These are phyloP conservation scores for Festucalex cinctus DNA, from an alignment of 2,113 vertebrate genomes.

Conservation along the genomic window DNA sequence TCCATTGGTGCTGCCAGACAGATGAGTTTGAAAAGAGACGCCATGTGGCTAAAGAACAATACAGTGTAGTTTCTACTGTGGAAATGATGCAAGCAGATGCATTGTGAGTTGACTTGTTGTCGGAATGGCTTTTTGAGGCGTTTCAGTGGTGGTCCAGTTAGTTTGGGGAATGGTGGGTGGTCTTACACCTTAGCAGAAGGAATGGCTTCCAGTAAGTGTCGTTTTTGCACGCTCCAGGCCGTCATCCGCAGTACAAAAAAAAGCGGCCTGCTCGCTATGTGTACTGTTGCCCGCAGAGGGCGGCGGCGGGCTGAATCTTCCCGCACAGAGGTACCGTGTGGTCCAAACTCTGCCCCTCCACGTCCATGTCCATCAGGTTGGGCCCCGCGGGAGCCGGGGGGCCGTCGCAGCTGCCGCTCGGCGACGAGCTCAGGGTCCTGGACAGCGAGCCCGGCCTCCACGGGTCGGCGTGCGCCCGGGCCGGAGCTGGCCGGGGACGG, in stretches of 20 bases:
- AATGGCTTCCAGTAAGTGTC: slow-evolving; percentile 29
- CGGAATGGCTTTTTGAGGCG: slow-evolving; percentile 45
- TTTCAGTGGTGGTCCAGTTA: neutral
- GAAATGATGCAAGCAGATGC: slow-evolving; percentile 17
- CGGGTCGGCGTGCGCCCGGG: slow-evolving; percentile 76
- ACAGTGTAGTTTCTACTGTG: neutral
- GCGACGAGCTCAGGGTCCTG: slow-evolving; percentile 77
- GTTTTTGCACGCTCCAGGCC: neutral
- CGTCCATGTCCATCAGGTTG: slow-evolving; percentile 86
- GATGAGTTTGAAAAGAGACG: neutral
- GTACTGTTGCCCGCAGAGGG: slow-evolving; percentile 64
- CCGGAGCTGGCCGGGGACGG: slow-evolving; percentile 79
- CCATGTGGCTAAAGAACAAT: neutral
- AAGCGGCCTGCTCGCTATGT: slow-evolving; percentile 39
- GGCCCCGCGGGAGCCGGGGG: slow-evolving; percentile 64
- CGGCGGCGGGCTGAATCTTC: slow-evolving; percentile 43
- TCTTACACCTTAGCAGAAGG: slow-evolving; percentile 17
- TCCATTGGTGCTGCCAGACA: neutral
- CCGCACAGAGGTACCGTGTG: slow-evolving; percentile 80
- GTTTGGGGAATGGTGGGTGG: slow-evolving; percentile 15
- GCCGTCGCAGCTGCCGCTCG: slow-evolving; percentile 78
- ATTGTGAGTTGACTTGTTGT: slow-evolving; percentile 11
- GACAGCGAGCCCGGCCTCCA: slow-evolving; percentile 83
- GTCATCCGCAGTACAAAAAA: neutral
- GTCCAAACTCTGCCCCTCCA: slow-evolving; percentile 85